phyloP scores from a whole-genome alignment of 2,797 vertebrate species.

The Acipenser ruthenus region DNA sequence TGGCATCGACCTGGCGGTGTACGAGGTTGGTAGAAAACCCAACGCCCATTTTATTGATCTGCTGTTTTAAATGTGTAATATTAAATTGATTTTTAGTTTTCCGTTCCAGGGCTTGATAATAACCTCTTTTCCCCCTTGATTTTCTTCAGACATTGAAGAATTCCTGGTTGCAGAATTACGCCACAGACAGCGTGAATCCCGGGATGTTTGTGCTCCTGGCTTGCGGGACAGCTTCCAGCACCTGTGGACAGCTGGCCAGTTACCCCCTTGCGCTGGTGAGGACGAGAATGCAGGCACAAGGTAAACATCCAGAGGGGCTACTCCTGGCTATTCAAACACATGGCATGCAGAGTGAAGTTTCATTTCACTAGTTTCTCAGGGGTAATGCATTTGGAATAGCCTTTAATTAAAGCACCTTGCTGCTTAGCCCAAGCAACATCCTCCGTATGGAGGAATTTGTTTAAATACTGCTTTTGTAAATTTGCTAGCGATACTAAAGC shows the following conservation, averaged over 20 bases:
- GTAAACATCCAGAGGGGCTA: slow-evolving; percentile 43
- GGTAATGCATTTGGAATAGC: no score
- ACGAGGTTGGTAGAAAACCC: slow-evolving; percentile 65
- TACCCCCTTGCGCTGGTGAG: slow-evolving; percentile 91
- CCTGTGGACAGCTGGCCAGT: slow-evolving; percentile 87
- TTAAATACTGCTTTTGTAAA: not conserved
- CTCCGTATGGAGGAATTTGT: not conserved
- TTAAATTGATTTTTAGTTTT: not conserved
- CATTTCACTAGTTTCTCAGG: no score
- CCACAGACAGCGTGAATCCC: slow-evolving; percentile 81
- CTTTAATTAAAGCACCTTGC: no score
- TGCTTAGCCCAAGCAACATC: not conserved
- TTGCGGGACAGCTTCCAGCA: slow-evolving; percentile 91
- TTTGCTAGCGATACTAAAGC: no score
- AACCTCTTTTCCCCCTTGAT: not conserved
- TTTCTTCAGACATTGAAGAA: slow-evolving; percentile 82
- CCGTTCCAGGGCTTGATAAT: not conserved
- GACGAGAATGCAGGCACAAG: slow-evolving; percentile 95
- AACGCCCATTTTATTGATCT: not conserved
- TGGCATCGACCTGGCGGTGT: slow-evolving; percentile 90
- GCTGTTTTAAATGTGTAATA: not conserved
- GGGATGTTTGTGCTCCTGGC: slow-evolving; percentile 90
- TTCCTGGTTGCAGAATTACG: slow-evolving; percentile 78
- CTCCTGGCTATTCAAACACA: not conserved
- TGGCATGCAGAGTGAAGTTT: no score